Base-by-base conservation (phyloP, 2,888 invertebrate species). In the Apotomis turbidana region DNA sequence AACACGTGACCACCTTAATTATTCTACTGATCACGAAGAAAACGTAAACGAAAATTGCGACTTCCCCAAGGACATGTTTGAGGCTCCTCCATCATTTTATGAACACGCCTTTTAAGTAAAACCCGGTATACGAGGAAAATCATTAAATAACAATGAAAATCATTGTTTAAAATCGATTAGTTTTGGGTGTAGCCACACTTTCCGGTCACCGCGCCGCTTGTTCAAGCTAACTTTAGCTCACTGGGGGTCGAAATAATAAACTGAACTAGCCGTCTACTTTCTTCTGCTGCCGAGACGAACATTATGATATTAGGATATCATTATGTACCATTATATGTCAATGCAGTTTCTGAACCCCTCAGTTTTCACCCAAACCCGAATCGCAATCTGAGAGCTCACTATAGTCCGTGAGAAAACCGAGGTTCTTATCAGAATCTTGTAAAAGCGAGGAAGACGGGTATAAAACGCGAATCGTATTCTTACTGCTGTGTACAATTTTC, bases 161-260 rank as follows among this genome's bases (percentile, higher is more conserved):
- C 55, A 46, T 66, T 66, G 66, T 66, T 66, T 57, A 36, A 63
- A 63, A 63, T 58, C 63, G 58, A 64, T 70, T 70, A 41, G 63
- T 64, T 52, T 49, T 51, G 55, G 3, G 27, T 44, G 36, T 41
- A 49, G 55, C 69, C 15, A n/a, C 51, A 38, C 62, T 63, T 62
- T 49, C 62, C 57, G 57, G 57, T 57, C 57, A 49, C 62, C 46
- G 44, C 3, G 5, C 41, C 13, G 58, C 51, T 70, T 41, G 52
- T 71, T 38, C 63, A 44, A 44, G 13, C 51, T 51, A 15, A 36
- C 51, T 57, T 57, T 36, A 36, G 44, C 52, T 44, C 44, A 52
- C 52, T 44, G 52, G 10, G 44, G 15, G 27, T 68, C 6, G 8
- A 46, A 57, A 59, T 59, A 49, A 36, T 51, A 69, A 70, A 70